Percentiles rank a stretch among this genome's conserved stretches.
phyloP scores from a whole-genome alignment of 2,888 invertebrate species.

The Trachelus stipa region DNA sequence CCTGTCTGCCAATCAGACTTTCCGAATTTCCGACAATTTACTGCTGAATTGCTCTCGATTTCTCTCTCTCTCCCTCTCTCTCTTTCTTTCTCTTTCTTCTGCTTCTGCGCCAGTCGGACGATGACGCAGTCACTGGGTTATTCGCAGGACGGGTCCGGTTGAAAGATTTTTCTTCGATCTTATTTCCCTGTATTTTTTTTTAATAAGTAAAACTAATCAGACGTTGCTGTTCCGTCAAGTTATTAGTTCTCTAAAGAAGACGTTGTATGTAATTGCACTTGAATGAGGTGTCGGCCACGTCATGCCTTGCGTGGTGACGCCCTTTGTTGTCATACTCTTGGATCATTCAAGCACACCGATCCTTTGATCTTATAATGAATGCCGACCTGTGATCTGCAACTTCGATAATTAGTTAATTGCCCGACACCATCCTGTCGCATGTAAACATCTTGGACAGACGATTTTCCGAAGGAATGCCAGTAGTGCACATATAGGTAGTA shows the following conservation, averaged over 20 bases:
- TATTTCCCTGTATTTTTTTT: too few relatives aligned
- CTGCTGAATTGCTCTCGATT: not conserved
- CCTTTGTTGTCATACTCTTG: not conserved
- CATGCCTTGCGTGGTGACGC: not conserved
- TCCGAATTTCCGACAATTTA: not conserved
- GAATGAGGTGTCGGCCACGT: not conserved
- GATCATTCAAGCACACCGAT: slow-evolving; percentile 11
- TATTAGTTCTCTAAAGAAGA: not conserved
- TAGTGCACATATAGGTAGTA: not conserved
- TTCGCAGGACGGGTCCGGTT: not conserved
- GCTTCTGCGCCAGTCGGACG: not conserved
- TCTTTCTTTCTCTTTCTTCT: not conserved
- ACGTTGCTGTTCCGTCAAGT: not conserved
- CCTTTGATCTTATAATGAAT: slow-evolving; percentile 42
- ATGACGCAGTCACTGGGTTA: not conserved
- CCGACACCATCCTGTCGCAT: not conserved
- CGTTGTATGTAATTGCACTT: not conserved
- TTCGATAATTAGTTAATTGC: slow-evolving; percentile 33
- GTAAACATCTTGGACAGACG: not conserved
- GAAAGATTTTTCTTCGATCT: not conserved
- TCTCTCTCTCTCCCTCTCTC: not conserved
- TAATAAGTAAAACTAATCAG: not conserved
- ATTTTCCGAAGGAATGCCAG: not conserved
- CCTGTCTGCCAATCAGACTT: not conserved
- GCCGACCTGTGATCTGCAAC: slow-evolving; percentile 20